Base-by-base conservation (phyloP, 2,888 invertebrate species). In the Athalia rosae region DNA sequence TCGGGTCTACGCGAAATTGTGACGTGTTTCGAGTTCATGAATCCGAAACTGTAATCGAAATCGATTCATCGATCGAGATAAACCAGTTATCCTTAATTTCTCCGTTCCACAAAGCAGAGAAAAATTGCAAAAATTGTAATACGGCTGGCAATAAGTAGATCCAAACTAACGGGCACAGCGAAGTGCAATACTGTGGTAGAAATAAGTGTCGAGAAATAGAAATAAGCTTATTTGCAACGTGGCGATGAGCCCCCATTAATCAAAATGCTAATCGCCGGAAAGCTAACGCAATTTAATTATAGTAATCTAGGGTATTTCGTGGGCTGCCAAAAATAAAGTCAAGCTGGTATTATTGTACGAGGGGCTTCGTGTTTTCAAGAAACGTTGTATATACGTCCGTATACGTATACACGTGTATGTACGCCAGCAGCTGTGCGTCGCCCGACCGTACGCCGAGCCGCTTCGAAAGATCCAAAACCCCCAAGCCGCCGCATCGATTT, bases 251-350 rank as follows among this genome's bases (percentile, higher is more conserved):
- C 48, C 48, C 61, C 62, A 59, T 74, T 62, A 74, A 62, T 74
- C 74, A 74, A 74, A 74, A 74, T 28, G 48, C 50, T 61, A 61
- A 59, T 62, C 61, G 48, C 28, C 74, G 28, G 48, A 62, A 74
- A 62, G 74, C 59, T 48, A 61, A 61, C 47, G 74, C 74, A 62
- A 74, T 74, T 74, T 56, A 61, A 74, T 74, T 62, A 74, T 62
- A 59, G 15, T 62, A 61, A 48, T 48, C 59, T 61, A n/a, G 74
- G 28, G 74, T 74, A 61, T 74, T 74, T 74, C 61, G 48, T 48
- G 74, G 74, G 47, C 48, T 48, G 41, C 45, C 74, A 41, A 50
- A 71, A 74, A 74, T 62, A 74, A 74, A 74, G 74, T 74, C 74
- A 74, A 59, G 61, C 74, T 74, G 28, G 74, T 43, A 64, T 13